Percentiles rank a stretch among this genome's conserved stretches.
phyloP scores from a whole-genome alignment of 2,888 invertebrate species.

The Trissolcus japonicus region DNA sequence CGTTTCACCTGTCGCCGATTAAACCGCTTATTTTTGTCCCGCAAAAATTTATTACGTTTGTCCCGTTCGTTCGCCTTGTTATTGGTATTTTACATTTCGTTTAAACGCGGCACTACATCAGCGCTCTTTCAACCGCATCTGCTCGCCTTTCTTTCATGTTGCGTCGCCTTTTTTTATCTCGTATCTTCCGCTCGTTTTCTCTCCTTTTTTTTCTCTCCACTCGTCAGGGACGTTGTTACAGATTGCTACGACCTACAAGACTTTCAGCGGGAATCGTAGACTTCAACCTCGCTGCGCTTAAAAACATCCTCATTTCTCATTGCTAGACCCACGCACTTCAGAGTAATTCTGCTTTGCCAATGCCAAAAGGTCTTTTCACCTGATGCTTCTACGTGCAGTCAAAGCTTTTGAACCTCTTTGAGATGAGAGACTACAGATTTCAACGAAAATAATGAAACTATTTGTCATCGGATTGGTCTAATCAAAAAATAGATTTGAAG shows the following conservation, averaged over 20 bases:
- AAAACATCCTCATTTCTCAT: slow-evolving; percentile 55
- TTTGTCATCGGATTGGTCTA: too few species aligned
- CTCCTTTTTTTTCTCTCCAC: slow-evolving; percentile 9
- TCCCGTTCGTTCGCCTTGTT: slow-evolving; percentile 61
- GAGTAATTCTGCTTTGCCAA: slow-evolving; percentile 22
- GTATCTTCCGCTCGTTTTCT: slow-evolving; percentile 2
- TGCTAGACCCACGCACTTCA: slow-evolving; percentile 40
- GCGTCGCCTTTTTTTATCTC: slow-evolving; percentile 13
- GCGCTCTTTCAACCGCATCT: slow-evolving; percentile 15
- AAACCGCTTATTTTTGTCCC: slow-evolving; percentile 14
- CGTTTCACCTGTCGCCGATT: slow-evolving; percentile 14
- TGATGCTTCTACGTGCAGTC: slow-evolving; percentile 4
- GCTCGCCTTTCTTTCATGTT: slow-evolving; percentile 11
- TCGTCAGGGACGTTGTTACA: slow-evolving; percentile 44
- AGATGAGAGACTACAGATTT: too few species aligned
- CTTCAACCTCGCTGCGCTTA: slow-evolving; percentile 28
- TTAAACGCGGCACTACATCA: slow-evolving; percentile 29
- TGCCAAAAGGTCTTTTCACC: slow-evolving; percentile 22
- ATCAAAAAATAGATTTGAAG: too few species aligned
- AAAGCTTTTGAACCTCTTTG: background rate
- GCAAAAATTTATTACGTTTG: slow-evolving; percentile 17
- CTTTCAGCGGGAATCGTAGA: slow-evolving; percentile 41
- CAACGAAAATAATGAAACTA: too few species aligned
- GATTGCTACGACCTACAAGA: slow-evolving; percentile 49
- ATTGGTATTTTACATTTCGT: slow-evolving; percentile 64